Percentiles rank a stretch among this genome's conserved stretches.
Conservation (phyloP, 2,113 vertebrate genomes). For the Circaetus gallicus region DNA sequence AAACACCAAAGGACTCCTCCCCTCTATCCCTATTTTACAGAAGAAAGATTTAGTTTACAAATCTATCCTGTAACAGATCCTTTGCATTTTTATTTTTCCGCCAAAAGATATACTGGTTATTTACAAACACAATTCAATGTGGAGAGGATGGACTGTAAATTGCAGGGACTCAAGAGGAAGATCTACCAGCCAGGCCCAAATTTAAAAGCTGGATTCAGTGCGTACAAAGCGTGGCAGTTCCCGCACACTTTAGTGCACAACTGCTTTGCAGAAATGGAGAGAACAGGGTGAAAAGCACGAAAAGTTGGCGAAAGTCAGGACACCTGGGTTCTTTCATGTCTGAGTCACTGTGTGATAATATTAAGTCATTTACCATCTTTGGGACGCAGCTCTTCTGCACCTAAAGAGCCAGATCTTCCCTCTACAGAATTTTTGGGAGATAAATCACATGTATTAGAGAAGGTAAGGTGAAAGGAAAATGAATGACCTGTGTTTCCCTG, state of each 20-base stretch:
- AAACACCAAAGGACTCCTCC: not conserved
- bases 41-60: slow-evolving; percentile 17
- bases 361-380: not conserved
- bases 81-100: slow-evolving; percentile 30
- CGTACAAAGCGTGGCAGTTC: not conserved
- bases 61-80: not conserved
- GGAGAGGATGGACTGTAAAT: slow-evolving; percentile 43
- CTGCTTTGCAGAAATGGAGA: not conserved
- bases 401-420: not conserved
- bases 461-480: not conserved
- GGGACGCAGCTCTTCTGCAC: not conserved
- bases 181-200: not conserved
- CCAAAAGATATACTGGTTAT: slow-evolving; percentile 25
- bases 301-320: not conserved
- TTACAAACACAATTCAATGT: slow-evolving; percentile 56
- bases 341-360: not conserved
- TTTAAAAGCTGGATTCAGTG: not conserved
- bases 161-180: not conserved
- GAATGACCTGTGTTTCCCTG: not conserved
- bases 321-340: not conserved
- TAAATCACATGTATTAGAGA: not conserved
- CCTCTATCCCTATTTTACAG: not conserved
- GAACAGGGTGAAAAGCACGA: not conserved
- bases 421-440: not conserved
- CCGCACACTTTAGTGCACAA: not conserved